A percentile compares a stretch with the other conserved stretches of the same genome.
These are phyloP conservation scores for Drosophila guanche DNA, from an alignment of 1,140 invertebrate species.

Conservation along the genomic window DNA sequence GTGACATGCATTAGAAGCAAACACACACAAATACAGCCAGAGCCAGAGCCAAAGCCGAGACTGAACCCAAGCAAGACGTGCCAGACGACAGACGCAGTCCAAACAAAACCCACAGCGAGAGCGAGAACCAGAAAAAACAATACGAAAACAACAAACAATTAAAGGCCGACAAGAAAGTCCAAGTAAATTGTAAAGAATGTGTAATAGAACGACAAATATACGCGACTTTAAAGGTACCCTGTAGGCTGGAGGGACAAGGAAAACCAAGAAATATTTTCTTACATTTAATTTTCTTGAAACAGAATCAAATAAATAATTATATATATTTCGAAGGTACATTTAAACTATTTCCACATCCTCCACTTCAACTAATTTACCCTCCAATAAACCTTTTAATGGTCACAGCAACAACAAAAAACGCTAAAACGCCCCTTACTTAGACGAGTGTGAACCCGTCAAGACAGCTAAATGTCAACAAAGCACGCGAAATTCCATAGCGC, in stretches of 20 bases:
- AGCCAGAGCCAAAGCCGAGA: neutral
- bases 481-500: conserved; percentile 70
- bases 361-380: conserved; percentile 29
- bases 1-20: conserved; percentile 75
- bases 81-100: conserved; percentile 50
- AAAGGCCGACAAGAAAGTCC: conserved; percentile 64
- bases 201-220: conserved; percentile 7
- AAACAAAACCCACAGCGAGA: conserved; percentile 13
- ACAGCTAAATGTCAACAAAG: conserved; percentile 73
- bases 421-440: conserved; percentile 63
- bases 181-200: conserved; percentile 34
- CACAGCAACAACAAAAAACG: conserved; percentile 1
- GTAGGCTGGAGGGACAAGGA: neutral
- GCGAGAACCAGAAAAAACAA: conserved; percentile 27
- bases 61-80: conserved; percentile 48
- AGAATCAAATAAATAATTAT: too few relatives aligned
- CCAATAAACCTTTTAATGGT: conserved; percentile 6
- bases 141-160: conserved; percentile 65
- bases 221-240: conserved; percentile 12
- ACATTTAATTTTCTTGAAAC: too few relatives aligned
- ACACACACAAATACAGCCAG: conserved; percentile 28
- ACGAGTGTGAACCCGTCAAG: conserved; percentile 77
- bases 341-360: neutral
- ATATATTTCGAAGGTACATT: neutral
- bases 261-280: neutral